A percentile compares a stretch with the other conserved stretches of the same genome.
Conservation (phyloP, 1,140 invertebrate genomes). For the Marisa cornuarietis region DNA sequence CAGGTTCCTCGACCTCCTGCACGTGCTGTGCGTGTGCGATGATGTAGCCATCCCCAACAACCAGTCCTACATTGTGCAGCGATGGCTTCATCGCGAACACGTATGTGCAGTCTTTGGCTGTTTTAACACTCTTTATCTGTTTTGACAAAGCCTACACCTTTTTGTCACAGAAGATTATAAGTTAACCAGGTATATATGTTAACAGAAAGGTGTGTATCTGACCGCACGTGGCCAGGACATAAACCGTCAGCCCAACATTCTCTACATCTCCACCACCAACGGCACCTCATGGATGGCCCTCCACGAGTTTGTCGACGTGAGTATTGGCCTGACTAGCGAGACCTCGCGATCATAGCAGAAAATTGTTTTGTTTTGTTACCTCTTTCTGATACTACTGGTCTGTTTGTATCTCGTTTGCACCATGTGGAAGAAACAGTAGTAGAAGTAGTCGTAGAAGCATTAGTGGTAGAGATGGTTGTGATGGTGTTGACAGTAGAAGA, state of each 20-base stretch:
- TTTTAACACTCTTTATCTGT: neutral
- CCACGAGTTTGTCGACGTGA: conserved; percentile 65
- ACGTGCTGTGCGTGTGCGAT: conserved; percentile 65
- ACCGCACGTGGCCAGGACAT: conserved; percentile 63
- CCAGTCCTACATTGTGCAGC: conserved; percentile 64
- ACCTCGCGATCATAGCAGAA: too few relatives aligned
- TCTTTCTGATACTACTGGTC: too few relatives aligned
- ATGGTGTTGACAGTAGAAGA: too few relatives aligned
- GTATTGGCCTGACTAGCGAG: conserved; percentile 10
- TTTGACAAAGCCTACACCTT: neutral
- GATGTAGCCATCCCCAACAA: conserved; percentile 65
- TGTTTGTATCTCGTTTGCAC: too few relatives aligned
- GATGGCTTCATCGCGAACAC: conserved; percentile 60
- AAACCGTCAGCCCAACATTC: conserved; percentile 59
- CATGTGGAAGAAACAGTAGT: too few relatives aligned
- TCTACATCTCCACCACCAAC: conserved; percentile 62
- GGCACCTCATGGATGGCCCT: conserved; percentile 58
- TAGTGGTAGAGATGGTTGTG: too few relatives aligned
- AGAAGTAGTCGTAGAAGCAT: too few relatives aligned
- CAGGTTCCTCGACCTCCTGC: conserved; percentile 63
- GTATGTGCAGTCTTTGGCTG: conserved; percentile 24
- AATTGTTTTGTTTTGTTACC: too few relatives aligned
- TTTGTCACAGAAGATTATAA: neutral
- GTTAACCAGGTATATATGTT: neutral
- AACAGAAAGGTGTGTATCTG: conserved; percentile 57